phyloP scores from a whole-genome alignment of 2,113 vertebrate genomes.

The Eira barbara region DNA sequence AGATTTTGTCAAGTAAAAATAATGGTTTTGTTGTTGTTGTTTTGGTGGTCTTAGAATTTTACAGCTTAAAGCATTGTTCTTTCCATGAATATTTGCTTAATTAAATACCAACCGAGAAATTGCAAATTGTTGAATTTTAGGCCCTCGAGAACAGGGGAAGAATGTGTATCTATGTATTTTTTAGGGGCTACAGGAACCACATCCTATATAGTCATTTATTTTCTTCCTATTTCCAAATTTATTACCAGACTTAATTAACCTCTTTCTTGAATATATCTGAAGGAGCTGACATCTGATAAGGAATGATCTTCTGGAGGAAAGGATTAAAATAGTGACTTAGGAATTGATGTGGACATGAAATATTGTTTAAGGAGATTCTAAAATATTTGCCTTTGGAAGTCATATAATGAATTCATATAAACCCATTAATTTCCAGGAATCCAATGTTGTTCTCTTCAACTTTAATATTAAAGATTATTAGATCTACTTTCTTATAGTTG shows the following conservation, averaged over 20 bases:
- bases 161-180: neutral
- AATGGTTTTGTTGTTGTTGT: neutral
- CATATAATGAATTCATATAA: neutral
- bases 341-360: neutral
- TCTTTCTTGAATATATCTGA: neutral
- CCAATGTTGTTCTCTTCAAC: neutral
- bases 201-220: neutral
- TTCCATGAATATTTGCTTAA: neutral
- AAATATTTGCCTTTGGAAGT: neutral
- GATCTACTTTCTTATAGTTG: neutral
- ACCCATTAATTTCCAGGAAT: neutral
- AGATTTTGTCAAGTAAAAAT: neutral
- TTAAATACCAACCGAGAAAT: neutral
- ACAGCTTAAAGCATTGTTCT: neutral
- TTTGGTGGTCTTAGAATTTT: neutral
- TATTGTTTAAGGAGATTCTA: neutral
- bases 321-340: neutral
- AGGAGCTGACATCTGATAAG: neutral
- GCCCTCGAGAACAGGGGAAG: neutral
- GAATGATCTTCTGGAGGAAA: neutral
- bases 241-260: neutral
- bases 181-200: neutral
- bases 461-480: conserved; percentile 23
- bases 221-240: neutral
- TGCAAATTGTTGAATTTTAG: neutral